Percentiles rank a stretch among this genome's conserved stretches.
These are phyloP conservation scores for Allophyes oxyacanthae DNA, from an alignment of 2,888 invertebrate genomes.

Conservation along the genomic window DNA sequence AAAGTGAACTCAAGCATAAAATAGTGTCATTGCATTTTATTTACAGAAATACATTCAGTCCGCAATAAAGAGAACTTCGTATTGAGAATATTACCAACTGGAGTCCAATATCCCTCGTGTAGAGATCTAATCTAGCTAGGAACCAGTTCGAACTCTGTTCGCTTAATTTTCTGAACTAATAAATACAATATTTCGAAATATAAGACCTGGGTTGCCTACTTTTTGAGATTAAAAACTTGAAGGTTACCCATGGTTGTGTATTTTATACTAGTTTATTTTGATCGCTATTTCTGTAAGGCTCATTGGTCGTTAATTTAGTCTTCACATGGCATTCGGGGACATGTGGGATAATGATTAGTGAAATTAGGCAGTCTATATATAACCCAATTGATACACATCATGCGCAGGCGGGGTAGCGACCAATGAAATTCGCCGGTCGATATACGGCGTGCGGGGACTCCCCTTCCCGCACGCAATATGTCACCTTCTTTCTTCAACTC, in stretches of 20 bases:
- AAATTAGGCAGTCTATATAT: too few relatives aligned
- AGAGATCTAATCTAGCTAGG: constrained; percentile 64
- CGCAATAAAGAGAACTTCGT: constrained; percentile 33
- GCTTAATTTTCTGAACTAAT: constrained; percentile 68
- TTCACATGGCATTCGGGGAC: too few relatives aligned
- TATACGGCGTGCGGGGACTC: too few relatives aligned
- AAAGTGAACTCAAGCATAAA: constrained; percentile 21
- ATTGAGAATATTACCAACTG: constrained; percentile 44
- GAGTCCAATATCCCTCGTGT: constrained; percentile 58
- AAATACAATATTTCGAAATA: constrained; percentile 54
- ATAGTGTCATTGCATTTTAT: constrained; percentile 33
- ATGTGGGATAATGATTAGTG: too few relatives aligned
- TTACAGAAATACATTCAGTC: constrained; percentile 34
- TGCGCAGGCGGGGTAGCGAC: too few relatives aligned
- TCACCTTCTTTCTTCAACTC: too few relatives aligned
- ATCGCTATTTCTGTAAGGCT: neutral
- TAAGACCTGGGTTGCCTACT: constrained; percentile 18
- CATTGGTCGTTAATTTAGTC: too few relatives aligned
- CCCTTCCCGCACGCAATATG: too few relatives aligned
- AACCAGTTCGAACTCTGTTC: constrained; percentile 58
- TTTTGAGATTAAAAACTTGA: constrained; percentile 5
- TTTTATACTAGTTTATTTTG: constrained; percentile 1
- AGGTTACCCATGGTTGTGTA: neutral
- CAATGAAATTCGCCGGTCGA: too few relatives aligned
- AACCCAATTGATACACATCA: too few relatives aligned